A percentile compares a stretch with the other conserved stretches of the same genome.
Conservation (phyloP, 2,888 invertebrate species). For the Melinaea marsaeus region DNA sequence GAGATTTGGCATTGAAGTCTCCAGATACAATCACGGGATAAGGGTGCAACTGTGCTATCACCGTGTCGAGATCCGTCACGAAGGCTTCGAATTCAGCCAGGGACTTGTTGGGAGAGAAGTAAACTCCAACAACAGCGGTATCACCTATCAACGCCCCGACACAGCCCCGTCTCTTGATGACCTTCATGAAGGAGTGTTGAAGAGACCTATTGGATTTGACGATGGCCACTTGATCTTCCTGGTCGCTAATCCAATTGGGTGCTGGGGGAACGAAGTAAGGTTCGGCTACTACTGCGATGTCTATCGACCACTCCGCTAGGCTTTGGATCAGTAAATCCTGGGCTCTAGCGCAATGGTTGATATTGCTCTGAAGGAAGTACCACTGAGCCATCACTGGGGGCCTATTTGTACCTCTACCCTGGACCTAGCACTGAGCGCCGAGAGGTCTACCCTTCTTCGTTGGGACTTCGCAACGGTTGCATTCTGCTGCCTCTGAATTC, state of each 20-base stretch:
- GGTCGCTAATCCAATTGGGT: conserved; percentile 8
- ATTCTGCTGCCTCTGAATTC: not conserved
- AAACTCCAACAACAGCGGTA: conserved; percentile 22
- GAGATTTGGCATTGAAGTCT: conserved; percentile 30
- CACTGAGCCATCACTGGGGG: too few relatives aligned
- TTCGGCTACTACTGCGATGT: conserved; percentile 5
- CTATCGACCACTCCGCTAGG: too few relatives aligned
- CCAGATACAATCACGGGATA: conserved; percentile 14
- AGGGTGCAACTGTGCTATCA: not conserved
- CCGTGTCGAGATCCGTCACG: conserved; percentile 11
- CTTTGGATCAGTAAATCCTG: too few relatives aligned
- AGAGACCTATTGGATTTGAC: not conserved
- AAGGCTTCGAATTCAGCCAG: conserved; percentile 31
- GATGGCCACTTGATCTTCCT: conserved; percentile 9
- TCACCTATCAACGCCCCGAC: conserved; percentile 16
- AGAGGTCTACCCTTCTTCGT: not conserved
- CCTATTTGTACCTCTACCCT: conserved; percentile 3
- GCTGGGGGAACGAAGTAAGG: conserved; percentile 16
- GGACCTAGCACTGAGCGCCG: not conserved
- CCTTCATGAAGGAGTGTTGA: not conserved
- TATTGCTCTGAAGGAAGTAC: too few relatives aligned
- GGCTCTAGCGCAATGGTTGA: too few relatives aligned
- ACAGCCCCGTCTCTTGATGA: conserved; percentile 20
- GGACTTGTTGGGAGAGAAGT: conserved; percentile 32
- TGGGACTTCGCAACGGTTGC: not conserved